Base-by-base conservation (phyloP, 2,113 vertebrate genomes). In the Rhinolophus ferrumequinum region DNA sequence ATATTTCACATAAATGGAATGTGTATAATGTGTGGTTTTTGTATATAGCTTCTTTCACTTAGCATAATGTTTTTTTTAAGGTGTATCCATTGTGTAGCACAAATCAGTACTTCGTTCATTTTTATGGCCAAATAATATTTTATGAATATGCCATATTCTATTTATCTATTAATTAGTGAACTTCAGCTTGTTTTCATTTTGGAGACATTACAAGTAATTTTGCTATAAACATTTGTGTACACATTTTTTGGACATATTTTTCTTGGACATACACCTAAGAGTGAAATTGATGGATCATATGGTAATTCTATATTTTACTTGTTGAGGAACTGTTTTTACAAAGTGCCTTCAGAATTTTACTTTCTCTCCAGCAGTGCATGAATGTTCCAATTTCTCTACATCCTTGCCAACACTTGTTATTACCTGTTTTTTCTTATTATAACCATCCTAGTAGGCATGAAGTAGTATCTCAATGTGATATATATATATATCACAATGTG, bases 321-420 rank as follows among this genome's bases (percentile, higher is more conserved):
- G 92, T 67, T 52, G 54, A 75, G n/a, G 28, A 64, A 67, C 5
- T 58, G 21, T 80, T 41, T 87, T 83, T 58, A 73, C 28, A 50
- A 67, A 69, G 15, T 79, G n/a, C 16, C 14, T 66, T 8, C 8
- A 66, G 13, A 5, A 44, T 28, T 92, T 94, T 76, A 70, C 9
- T 58, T 33, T 52, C 5, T 6, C 7, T 12, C 6, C 4, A 56
- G 4, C 6, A 73, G 16, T 13, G 0, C 35, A 30, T 35, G 26
- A 85, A 14, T 0, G 10, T 66, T 66, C 33, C 35, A 24, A 8
- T 80, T 83, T 87, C 19, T 88, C 3, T 19, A 18, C 18, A 15
- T n/a, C 13, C 10, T 69, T 90, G 21, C 5, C 75, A 62, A 81
- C 13, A 38, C 15, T 62, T 83, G 2, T 64, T 38, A 44, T 56